phyloP scores from a whole-genome alignment of 1,140 invertebrate species.

The Marisa cornuarietis region DNA sequence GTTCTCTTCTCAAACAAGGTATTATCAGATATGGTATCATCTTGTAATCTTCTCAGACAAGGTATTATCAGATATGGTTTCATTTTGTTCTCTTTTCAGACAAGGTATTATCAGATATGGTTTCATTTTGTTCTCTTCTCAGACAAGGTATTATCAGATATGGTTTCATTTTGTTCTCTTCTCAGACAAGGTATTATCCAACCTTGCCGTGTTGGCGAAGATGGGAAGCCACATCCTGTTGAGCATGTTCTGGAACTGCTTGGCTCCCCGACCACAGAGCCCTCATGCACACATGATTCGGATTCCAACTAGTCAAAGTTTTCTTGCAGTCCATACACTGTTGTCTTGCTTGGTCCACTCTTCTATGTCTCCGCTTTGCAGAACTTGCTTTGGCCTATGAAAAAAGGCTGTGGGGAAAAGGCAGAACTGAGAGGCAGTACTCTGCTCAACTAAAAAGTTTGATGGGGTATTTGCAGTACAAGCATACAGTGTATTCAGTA shows the following conservation, averaged over 20 bases:
- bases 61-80: background rate
- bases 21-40: constrained; percentile 65
- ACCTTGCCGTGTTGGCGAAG: constrained; percentile 87
- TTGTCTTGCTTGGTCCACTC: too few relatives aligned
- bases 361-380: too few relatives aligned
- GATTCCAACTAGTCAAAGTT: too few relatives aligned
- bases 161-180: constrained; percentile 31
- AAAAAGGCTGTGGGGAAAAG: too few relatives aligned
- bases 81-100: constrained; percentile 63
- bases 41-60: too few relatives aligned
- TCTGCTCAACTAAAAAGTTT: too few relatives aligned
- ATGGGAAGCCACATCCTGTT: constrained; percentile 89
- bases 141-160: too few relatives aligned
- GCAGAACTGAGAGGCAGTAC: too few relatives aligned
- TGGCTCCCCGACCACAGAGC: constrained; percentile 23
- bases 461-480: too few relatives aligned
- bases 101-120: constrained; percentile 74
- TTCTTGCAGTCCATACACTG: too few relatives aligned
- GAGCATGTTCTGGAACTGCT: constrained; percentile 84
- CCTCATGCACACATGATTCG: background rate
- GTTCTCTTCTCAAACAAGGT: constrained; percentile 72
- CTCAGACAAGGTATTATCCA: constrained; percentile 81
- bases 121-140: background rate
- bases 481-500: too few relatives aligned
- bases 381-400: too few relatives aligned